These are phyloP conservation scores for Brachyptera putata DNA, from an alignment of 2,888 invertebrate genomes.

Conservation along the genomic window DNA sequence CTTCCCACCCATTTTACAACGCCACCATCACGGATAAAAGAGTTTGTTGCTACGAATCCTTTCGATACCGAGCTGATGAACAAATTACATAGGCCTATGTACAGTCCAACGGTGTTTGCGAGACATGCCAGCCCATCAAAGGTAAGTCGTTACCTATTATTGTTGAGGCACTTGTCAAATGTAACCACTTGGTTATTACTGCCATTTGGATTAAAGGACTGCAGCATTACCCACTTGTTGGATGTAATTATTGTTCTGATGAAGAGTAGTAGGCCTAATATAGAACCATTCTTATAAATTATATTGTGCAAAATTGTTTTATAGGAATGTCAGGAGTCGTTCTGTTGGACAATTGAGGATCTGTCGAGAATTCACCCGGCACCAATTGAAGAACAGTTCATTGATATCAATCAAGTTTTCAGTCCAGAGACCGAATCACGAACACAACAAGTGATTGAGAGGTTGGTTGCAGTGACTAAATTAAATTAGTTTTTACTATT, in stretches of 20 bases:
- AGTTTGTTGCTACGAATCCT: conserved; percentile 53
- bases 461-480: neutral
- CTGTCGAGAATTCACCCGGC: conserved; percentile 62
- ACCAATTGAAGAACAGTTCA: conserved; percentile 60
- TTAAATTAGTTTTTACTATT: neutral
- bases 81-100: conserved; percentile 62
- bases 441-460: conserved; percentile 64
- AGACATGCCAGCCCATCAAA: conserved; percentile 25
- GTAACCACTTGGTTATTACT: no score
- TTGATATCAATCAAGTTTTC: conserved; percentile 55
- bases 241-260: no score
- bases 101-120: conserved; percentile 51
- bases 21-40: conserved; percentile 13
- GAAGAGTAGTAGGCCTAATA: no score
- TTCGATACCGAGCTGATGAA: conserved; percentile 63
- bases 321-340: conserved; percentile 1
- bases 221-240: no score
- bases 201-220: no score
- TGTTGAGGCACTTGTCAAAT: no score
- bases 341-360: conserved; percentile 66
- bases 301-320: neutral
- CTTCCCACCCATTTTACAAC: no score
- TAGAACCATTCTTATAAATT: no score
- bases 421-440: conserved; percentile 61
- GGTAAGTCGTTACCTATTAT: conserved; percentile 18